Evolutionary conservation across 2,888 invertebrate species (phyloP), one percentile per base, ranked within the genome.

Genomic region (Leuctra nigra): DNA sequence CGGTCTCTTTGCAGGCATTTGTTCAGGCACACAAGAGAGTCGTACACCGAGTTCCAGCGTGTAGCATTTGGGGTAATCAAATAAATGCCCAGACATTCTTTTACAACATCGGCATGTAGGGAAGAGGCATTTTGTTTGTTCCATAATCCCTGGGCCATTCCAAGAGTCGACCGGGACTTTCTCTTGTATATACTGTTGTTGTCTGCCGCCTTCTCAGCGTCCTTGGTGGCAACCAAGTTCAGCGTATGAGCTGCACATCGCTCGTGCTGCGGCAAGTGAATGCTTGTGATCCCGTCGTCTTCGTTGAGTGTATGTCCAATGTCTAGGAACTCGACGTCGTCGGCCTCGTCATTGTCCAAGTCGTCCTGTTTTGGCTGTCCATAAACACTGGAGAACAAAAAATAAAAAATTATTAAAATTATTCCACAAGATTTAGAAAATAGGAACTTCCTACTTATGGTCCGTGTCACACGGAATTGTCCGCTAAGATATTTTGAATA

Each of bases 101-200:
- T 46, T n/a, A 46, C 22, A 6, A 23, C 23, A 23, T 46, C 46
- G 6, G 46, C 23, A 24, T 46, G 46, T 3, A 46, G 46, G 20
- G 20, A 20, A 24, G 22, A 22, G 11, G n/a, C n/a, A 13, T 22
- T 6, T 14, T 46, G 46, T 46, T 46, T 46, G 23, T 46, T 46
- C 46, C 46, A 22, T 20, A 46, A 11, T 22, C 46, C 46, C 23
- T 46, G 46, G 46, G 23, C 22, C n/a, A 20, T 20, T 6, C 11
- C 46, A 22, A 46, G 46, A 20, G 46, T 46, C 23, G 46, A n/a
- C n/a, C 46, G 22, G 9, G 22, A 46, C 23, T 46, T 46, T 6
- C 46, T 18, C 23, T 23, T 46, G 23, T 46, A 46, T 13, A 11
- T 20, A 11, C 4, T 4, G 14, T 23, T 22, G 13, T 46, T 24